Evolutionary conservation across 2,888 invertebrate species (phyloP), one percentile per base, ranked within the genome.

Genomic region (Meiosimyza platycephala): DNA sequence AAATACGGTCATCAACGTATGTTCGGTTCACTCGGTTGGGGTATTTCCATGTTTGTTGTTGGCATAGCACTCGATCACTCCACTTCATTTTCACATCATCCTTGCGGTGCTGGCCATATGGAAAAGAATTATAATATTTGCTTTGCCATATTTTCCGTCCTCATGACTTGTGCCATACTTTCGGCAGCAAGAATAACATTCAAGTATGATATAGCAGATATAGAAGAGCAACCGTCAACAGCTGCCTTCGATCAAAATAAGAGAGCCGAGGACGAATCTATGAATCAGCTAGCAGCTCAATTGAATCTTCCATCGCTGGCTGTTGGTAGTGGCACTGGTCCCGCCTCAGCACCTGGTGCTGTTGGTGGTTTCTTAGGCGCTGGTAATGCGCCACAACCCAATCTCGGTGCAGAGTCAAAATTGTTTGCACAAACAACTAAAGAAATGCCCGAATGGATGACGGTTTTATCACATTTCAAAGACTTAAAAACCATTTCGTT

Each of bases 41-140:
- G 97, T 47, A 89, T 99, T 79, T 95, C 99, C 62, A 99, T 99
- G 99, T 99, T 99, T 88, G 94, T 99, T 85, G 97, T 99, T 74
- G 87, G 87, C 75, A 96, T 97, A 80, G 97, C 95, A 2, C 89
- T 99, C 75, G 99, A 99, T 88, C 97, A 98, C 86, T 97, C 98
- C 72, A 97, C 97, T 22, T 94, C 97, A 0, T 99, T 99, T 87
- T 95, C 96, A 33, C 91, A 95, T 80, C 96, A 97, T 87, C 97
- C 97, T 0, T 98, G 97, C 83, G 94, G 92, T 0, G 95, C 96
- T 9, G 95, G 95, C 81, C 90, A 91, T 74, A 93, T 94, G 84
- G 99, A 99, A 88, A 96, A 98, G 87, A 99, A 99, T 88, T 99
- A 99, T 88, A 97, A 97, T 51, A 96, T 99, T 77, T 99, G 99